Conservation (phyloP, 1,140 invertebrate species). For the Gonioctena quinquepunctata region DNA sequence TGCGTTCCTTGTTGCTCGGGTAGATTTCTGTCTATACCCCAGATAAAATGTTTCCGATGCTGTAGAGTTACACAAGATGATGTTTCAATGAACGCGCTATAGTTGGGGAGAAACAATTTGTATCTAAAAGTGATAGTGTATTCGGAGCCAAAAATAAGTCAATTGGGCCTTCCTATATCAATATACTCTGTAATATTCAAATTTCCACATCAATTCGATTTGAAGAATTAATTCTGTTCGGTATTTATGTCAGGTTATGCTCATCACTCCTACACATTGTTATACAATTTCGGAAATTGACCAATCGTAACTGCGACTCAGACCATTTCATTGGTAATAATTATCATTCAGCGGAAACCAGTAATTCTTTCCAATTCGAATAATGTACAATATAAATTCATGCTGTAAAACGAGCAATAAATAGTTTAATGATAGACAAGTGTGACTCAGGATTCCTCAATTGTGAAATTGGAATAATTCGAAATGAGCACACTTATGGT, state of each 20-base stretch:
- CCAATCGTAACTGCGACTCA: neutral
- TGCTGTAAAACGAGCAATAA: slow-evolving; percentile 17
- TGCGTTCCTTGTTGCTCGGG: too few relatives aligned
- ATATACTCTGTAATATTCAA: neutral
- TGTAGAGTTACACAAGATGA: too few relatives aligned
- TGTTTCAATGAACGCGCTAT: too few relatives aligned
- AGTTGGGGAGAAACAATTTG: too few relatives aligned
- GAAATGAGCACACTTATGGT: slow-evolving; percentile 6
- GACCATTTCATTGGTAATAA: slow-evolving; percentile 9
- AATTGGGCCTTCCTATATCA: too few relatives aligned
- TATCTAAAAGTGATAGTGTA: too few relatives aligned
- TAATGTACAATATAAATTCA: slow-evolving; percentile 13
- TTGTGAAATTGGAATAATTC: slow-evolving; percentile 18
- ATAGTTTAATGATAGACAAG: slow-evolving; percentile 14
- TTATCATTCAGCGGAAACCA: slow-evolving; percentile 8
- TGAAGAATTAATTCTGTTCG: too few relatives aligned
- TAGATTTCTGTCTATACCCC: too few relatives aligned
- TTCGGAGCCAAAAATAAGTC: too few relatives aligned
- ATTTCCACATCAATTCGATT: neutral
- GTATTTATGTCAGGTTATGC: too few relatives aligned
- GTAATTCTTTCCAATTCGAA: slow-evolving; percentile 17
- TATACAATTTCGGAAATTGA: neutral
- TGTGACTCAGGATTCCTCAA: slow-evolving; percentile 7
- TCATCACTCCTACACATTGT: neutral
- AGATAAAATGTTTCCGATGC: too few relatives aligned